Evolutionary conservation across 2,797 vertebrate genomes (phyloP).

Genomic region (Sebastes goodei): DNA sequence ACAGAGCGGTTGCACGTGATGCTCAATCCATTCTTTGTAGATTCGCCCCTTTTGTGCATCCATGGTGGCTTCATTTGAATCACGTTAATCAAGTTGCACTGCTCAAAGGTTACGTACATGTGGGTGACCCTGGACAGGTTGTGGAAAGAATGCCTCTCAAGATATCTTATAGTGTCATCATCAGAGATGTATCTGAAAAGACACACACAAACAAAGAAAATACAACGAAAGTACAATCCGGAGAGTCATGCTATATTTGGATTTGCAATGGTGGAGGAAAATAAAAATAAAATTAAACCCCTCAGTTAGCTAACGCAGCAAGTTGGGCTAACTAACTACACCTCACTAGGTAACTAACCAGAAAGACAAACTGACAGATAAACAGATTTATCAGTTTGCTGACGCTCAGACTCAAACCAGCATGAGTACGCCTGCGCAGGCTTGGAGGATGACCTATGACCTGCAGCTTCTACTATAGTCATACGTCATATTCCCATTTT

Average conservation of each 20-base stretch:
- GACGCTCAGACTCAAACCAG: too few relatives aligned
- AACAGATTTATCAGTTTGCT: too few relatives aligned
- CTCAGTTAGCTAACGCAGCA: too few relatives aligned
- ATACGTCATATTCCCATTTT: too few relatives aligned
- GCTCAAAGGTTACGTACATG: slow-evolving; percentile 83
- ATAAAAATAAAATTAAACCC: too few relatives aligned
- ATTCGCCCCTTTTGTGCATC: not conserved
- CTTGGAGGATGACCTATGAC: too few relatives aligned
- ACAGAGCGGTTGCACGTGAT: not conserved
- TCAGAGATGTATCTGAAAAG: slow-evolving; percentile 86
- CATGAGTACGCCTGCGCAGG: too few relatives aligned
- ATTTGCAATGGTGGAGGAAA: not conserved
- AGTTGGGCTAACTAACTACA: too few relatives aligned
- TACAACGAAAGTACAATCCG: not conserved
- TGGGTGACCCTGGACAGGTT: slow-evolving; percentile 84
- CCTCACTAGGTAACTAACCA: too few relatives aligned
- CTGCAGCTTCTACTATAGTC: too few relatives aligned
- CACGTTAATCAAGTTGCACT: not conserved
- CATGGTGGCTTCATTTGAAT: not conserved
- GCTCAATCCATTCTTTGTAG: not conserved
- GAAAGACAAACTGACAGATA: too few relatives aligned
- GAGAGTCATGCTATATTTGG: not conserved
- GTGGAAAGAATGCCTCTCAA: slow-evolving; percentile 87
- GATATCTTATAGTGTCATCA: slow-evolving; percentile 80
- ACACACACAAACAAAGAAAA: not conserved